A percentile compares a stretch with the other conserved stretches of the same genome.
Evolutionary conservation across 1,140 invertebrate species (phyloP).

Genomic region (Diabrotica undecimpunctata): DNA sequence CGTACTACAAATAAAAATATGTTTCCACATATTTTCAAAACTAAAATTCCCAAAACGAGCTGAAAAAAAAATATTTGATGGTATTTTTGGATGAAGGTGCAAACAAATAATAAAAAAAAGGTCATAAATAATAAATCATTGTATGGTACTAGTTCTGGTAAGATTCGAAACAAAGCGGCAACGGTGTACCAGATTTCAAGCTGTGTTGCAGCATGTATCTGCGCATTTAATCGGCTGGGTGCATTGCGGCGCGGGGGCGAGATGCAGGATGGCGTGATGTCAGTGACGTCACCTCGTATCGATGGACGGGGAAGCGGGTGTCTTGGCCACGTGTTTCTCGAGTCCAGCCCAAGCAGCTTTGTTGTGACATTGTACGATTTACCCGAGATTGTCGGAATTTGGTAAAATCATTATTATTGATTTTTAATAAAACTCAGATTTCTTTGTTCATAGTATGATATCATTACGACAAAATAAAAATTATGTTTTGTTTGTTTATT

Average conservation of each 20-base stretch:
- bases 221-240: slow-evolving; percentile 41
- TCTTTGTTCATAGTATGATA: too few relatives aligned
- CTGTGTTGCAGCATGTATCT: slow-evolving; percentile 29
- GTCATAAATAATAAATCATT: neutral
- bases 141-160: neutral
- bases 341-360: slow-evolving; percentile 28
- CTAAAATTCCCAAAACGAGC: too few relatives aligned
- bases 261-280: slow-evolving; percentile 39
- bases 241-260: slow-evolving; percentile 31
- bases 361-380: neutral
- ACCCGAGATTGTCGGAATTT: too few relatives aligned
- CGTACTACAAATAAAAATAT: too few relatives aligned
- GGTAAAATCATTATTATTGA: too few relatives aligned
- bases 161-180: neutral
- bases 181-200: slow-evolving; percentile 28
- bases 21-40: too few relatives aligned
- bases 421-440: too few relatives aligned
- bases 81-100: too few relatives aligned
- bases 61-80: too few relatives aligned
- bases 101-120: too few relatives aligned
- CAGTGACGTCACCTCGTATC: slow-evolving; percentile 37
- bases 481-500: too few relatives aligned
- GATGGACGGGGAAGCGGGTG: slow-evolving; percentile 27
- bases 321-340: slow-evolving; percentile 44
- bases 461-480: too few relatives aligned